phyloP scores from a whole-genome alignment of 2,113 vertebrate species.

The Ageneiosus marmoratus region DNA sequence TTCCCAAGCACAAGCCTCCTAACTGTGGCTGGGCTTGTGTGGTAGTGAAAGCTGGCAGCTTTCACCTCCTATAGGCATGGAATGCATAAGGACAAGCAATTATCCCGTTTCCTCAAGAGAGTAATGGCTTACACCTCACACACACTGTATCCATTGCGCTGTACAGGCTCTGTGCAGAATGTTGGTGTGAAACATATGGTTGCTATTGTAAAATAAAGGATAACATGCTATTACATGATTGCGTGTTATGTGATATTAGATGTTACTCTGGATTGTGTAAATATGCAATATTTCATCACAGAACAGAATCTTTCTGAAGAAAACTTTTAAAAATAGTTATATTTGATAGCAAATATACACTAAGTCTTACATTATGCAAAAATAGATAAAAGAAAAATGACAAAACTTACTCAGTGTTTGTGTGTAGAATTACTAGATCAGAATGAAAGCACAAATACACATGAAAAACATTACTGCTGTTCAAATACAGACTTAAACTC shows the following conservation, averaged over 20 bases:
- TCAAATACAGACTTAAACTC: slow-evolving; percentile 60
- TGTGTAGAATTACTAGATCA: neutral
- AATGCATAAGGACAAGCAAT: slow-evolving; percentile 31
- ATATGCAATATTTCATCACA: neutral
- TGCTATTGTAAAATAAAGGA: neutral
- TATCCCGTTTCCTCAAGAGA: slow-evolving; percentile 18
- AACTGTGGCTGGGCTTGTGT: slow-evolving; percentile 15
- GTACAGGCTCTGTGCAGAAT: neutral
- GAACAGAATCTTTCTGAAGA: neutral
- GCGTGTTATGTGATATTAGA: slow-evolving; percentile 2
- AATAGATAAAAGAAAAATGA: neutral
- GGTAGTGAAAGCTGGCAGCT: slow-evolving; percentile 15
- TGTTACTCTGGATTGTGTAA: neutral
- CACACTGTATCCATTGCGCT: slow-evolving; percentile 40
- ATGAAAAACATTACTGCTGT: slow-evolving; percentile 50
- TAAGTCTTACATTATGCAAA: neutral
- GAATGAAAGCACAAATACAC: slow-evolving; percentile 35
- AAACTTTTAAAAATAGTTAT: neutral
- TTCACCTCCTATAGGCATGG: slow-evolving; percentile 25
- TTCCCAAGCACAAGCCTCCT: slow-evolving; percentile 54
- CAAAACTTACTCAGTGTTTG: neutral
- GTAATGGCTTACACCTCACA: slow-evolving; percentile 33
- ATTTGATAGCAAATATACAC: neutral
- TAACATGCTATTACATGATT: slow-evolving; percentile 14
- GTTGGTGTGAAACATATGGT: neutral